phyloP scores from a whole-genome alignment of 2,797 vertebrate species.

The Alauda arvensis region DNA sequence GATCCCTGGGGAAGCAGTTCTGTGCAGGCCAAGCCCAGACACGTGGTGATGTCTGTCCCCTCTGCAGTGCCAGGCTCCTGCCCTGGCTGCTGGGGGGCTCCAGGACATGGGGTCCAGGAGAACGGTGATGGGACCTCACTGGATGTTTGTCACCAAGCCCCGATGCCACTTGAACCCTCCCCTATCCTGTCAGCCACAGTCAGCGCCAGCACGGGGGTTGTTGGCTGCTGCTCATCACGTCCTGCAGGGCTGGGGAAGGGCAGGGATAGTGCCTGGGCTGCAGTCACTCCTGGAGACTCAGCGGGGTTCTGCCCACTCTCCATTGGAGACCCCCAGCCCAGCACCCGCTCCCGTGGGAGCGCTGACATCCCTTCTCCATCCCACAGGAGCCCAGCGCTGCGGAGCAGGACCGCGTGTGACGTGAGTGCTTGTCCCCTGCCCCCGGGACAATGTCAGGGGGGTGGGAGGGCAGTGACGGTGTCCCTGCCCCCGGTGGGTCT shows the following conservation, averaged over 20 bases:
- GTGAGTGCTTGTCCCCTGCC: constrained; percentile 20
- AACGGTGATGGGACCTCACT: rapidly evolving
- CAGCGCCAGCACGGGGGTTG: rapidly evolving
- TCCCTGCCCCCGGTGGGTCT: not conserved
- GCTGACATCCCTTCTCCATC: not conserved
- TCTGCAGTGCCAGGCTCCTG: not conserved
- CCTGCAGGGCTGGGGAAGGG: not conserved
- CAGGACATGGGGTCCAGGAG: not conserved
- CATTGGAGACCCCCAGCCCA: not conserved
- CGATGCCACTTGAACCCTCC: rapidly evolving
- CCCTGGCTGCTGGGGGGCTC: not conserved
- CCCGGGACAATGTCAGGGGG: not conserved
- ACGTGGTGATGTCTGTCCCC: rapidly evolving
- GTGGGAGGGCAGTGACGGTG: not conserved
- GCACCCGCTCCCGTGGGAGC: rapidly evolving
- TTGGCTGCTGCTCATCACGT: not conserved
- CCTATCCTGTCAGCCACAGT: not conserved
- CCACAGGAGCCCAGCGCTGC: not conserved
- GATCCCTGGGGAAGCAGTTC: not conserved
- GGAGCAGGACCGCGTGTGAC: constrained; percentile 36
- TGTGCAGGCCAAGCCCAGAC: not conserved
- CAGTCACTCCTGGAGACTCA: not conserved
- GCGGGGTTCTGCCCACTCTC: not conserved
- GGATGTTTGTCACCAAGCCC: not conserved
- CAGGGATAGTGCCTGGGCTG: not conserved